Base-by-base conservation (phyloP, 2,797 vertebrate species). In the Antennarius maculatus region DNA sequence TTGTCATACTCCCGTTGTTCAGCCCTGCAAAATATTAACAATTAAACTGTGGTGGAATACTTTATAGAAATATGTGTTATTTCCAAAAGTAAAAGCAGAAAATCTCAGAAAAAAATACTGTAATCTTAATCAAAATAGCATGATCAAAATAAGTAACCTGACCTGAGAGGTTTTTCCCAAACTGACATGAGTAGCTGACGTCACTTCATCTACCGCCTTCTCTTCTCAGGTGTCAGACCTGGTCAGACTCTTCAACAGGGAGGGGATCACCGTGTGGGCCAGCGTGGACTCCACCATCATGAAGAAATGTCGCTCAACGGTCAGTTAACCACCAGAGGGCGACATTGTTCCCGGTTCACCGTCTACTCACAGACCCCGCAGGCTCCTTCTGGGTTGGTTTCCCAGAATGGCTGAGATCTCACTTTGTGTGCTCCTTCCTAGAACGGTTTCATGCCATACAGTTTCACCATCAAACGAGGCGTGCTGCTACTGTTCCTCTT, bases 371-470 rank as follows among this genome's bases (percentile, higher is more conserved):
- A 29, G 4, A 4, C 15, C 29, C 15, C 29, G 16, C 18, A 23
- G n/a, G 5, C 6, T 29, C 17, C n/a, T 29, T 27, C 7, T 10
- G 10, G 3, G 46, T 23, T 8, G 14, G 12, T 37, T 48, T 5
- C 17, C 31, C 18, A 13, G 11, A 47, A 29, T 4, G 5, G 29
- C 11, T 31, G 50, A 29, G n/a, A 17, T 53, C 1, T 12, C 18
- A n/a, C 3, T 55, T 4, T 59, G 6, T 62, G 9, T 69, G 29
- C 54, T 34, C 27, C 61, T 29, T 46, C 3, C 2, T 39, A 94
- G 93, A 94, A 94, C 54, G 15, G 62, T 64, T 94, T 93, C 87
- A 95, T 95, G 68, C 97, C 96, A 5, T 95, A 95, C 74, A 93
- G 94, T 0, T 96, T 96, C 91, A 93, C 94, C 0, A 14, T 81